These are phyloP conservation scores for Hozukius guyotensis DNA, from an alignment of 2,797 vertebrate genomes.

Conservation along the genomic window DNA sequence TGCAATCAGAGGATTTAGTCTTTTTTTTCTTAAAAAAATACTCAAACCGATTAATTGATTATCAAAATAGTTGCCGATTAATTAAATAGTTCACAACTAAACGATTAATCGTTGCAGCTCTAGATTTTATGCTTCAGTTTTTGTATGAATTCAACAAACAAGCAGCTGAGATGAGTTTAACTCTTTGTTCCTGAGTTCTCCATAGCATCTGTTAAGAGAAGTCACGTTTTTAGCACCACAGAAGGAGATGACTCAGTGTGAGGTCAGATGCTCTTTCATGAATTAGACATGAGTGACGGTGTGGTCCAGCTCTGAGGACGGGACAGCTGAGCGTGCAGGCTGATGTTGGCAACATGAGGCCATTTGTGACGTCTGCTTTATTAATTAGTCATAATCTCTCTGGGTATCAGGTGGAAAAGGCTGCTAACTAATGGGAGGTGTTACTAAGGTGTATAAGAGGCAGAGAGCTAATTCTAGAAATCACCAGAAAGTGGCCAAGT, in stretches of 20 bases:
- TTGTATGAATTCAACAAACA: neutral
- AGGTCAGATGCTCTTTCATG: conserved; percentile 67
- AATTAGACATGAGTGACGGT: conserved; percentile 75
- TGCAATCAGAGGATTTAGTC: too few species aligned
- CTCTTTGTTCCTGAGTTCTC: neutral
- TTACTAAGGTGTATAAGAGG: conserved; percentile 8
- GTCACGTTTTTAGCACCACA: neutral
- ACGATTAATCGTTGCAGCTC: too few species aligned
- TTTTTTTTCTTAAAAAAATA: too few species aligned
- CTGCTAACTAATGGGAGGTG: conserved; percentile 22
- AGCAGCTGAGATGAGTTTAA: conserved; percentile 39
- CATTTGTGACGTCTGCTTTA: conserved; percentile 64
- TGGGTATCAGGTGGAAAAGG: conserved; percentile 67
- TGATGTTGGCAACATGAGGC: conserved; percentile 74
- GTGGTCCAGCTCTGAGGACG: conserved; percentile 50
- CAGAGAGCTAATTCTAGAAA: conserved; percentile 2
- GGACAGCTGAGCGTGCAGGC: conserved; percentile 31
- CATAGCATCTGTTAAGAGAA: neutral
- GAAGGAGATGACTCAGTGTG: conserved; percentile 41
- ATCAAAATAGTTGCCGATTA: too few species aligned
- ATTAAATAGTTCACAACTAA: too few species aligned
- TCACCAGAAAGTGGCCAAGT: neutral
- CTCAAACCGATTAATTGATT: too few species aligned
- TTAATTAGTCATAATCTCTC: conserved; percentile 78
- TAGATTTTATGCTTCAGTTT: neutral